These are phyloP conservation scores for Aspidiotus rigidus DNA, from an alignment of 2,888 invertebrate species.

Conservation along the genomic window DNA sequence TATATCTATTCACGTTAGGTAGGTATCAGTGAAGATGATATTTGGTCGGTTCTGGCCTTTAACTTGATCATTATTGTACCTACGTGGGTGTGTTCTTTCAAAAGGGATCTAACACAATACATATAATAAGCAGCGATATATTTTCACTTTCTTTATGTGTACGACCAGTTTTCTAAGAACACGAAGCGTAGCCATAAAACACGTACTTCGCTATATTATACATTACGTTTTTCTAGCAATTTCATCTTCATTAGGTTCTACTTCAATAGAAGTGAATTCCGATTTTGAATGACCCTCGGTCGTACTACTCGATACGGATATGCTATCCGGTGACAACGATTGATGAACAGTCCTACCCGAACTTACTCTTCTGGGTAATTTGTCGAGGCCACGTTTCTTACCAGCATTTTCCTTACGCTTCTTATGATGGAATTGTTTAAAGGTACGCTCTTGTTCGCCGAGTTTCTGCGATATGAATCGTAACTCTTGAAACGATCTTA, in stretches of 20 bases:
- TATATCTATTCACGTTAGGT: too few species aligned
- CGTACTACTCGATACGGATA: constrained; percentile 27
- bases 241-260: constrained; percentile 13
- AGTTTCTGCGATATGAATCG: constrained; percentile 24
- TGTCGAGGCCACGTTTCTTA: background rate
- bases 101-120: too few species aligned
- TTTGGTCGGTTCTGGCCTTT: too few species aligned
- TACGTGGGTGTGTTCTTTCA: too few species aligned
- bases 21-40: too few species aligned
- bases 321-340: constrained; percentile 29
- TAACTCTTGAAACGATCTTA: constrained; percentile 27
- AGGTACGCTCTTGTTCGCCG: constrained; percentile 22
- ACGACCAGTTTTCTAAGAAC: too few species aligned
- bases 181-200: too few species aligned
- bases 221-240: constrained; percentile 4
- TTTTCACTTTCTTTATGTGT: too few species aligned
- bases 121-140: too few species aligned
- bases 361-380: background rate
- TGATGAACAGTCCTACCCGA: constrained; percentile 1
- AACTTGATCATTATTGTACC: too few species aligned
- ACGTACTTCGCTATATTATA: too few species aligned
- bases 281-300: constrained; percentile 29
- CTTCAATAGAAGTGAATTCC: constrained; percentile 26
- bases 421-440: background rate
- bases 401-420: constrained; percentile 4